Evolutionary conservation across 2,888 invertebrate species (phyloP).

Genomic region (Gnatocerus cornutus): DNA sequence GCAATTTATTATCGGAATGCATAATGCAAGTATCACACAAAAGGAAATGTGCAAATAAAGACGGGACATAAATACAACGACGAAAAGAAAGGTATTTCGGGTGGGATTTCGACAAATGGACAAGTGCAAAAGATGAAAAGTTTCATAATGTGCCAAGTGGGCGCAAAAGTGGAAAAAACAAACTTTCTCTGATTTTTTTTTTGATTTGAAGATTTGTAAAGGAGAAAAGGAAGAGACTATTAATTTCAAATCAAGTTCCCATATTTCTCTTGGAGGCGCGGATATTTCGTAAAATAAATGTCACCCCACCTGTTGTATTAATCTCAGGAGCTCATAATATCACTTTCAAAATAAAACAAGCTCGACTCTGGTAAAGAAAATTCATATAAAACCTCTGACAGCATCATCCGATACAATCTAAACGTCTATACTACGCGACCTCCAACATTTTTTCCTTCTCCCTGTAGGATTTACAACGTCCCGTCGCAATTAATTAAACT

Average conservation of each 20-base stretch:
- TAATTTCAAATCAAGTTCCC: not conserved
- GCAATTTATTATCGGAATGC: slow-evolving; percentile 57
- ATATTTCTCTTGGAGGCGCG: not conserved
- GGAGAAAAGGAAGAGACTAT: too few species aligned
- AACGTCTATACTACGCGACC: slow-evolving; percentile 45
- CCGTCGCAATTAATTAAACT: slow-evolving; percentile 33
- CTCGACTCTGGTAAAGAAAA: slow-evolving; percentile 21
- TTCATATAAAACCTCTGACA: slow-evolving; percentile 46
- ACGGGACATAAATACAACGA: not conserved
- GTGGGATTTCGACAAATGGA: not conserved
- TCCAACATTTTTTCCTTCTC: slow-evolving; percentile 7
- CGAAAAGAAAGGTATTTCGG: not conserved
- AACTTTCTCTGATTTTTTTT: too few species aligned
- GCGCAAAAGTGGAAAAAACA: too few species aligned
- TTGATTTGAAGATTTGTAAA: too few species aligned
- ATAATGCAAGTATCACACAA: slow-evolving; percentile 24
- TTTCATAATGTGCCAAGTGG: too few species aligned
- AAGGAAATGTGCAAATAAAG: slow-evolving; percentile 23
- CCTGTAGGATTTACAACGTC: slow-evolving; percentile 33
- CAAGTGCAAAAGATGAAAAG: too few species aligned
- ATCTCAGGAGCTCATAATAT: slow-evolving; percentile 48
- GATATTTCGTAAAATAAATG: slow-evolving; percentile 40
- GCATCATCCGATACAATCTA: slow-evolving; percentile 47
- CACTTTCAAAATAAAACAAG: slow-evolving; percentile 44
- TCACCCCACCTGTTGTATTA: slow-evolving; percentile 40